Base-by-base conservation (phyloP, 1,140 invertebrate genomes). In the Trachymyrmex septentrionalis region DNA sequence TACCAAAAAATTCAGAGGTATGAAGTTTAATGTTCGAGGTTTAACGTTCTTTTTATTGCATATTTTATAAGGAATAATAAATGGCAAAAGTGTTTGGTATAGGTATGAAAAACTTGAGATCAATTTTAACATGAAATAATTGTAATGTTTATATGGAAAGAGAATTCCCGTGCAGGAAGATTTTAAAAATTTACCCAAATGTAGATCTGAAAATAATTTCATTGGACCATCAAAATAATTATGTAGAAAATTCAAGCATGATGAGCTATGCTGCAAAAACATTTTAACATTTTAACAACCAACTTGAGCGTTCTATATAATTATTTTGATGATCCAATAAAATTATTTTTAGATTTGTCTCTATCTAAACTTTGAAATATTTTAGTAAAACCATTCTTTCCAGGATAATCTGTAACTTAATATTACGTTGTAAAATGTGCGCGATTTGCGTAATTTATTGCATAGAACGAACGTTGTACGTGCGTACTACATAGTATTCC, bases 401-500 rank as follows among this genome's bases (percentile, higher is more conserved):
- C 48, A 50, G 14, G 48, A 66, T 34, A 80, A 57, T 38, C 6
- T 6, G 9, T 14, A 69, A 24, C 16, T 10, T 44, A 21, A 71
- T 59, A n/a, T 67, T 34, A 57, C 16, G 21, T 19, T 63, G 57
- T 30, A 73, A 77, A 61, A 27, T 63, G 44, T 24, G 9, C 38
- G 21, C 12, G n/a, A 61, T 61, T 24, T 48, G 34, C n/a, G 64
- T 84, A 73, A 84, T 84, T 81, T 81, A 71, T 81, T n/a, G 19
- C 48, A 16, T n/a, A 24, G 4, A 57, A 19, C 24, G 16, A 81
- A 57, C 50, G 19, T 24, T 81, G 14, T 57, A 53, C 16, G 2
- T 10, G 53, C 30, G n/a, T 14, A 38, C 16, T 44, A 80, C 30
- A 57, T 7, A 12, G 38, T 9, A 50, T 19, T 1, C 0, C 5